Conservation (phyloP, 2,888 invertebrate genomes). For the Agrochola macilenta region DNA sequence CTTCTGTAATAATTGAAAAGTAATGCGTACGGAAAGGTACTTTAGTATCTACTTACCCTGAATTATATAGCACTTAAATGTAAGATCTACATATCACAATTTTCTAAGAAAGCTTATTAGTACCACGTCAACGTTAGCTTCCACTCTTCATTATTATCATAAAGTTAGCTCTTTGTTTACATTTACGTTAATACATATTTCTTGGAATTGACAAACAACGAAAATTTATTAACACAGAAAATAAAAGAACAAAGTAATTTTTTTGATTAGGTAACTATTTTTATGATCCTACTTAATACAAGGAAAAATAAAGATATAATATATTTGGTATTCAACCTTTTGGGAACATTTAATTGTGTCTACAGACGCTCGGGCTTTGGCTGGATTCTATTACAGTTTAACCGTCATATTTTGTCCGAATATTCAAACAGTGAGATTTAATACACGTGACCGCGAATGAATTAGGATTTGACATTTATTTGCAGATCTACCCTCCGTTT, state of each 20-base stretch:
- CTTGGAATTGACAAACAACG: constrained; percentile 12
- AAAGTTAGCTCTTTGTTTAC: constrained; percentile 14
- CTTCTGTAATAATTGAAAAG: not conserved
- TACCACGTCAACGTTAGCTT: not conserved
- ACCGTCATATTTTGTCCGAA: constrained; percentile 41
- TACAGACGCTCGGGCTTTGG: constrained; percentile 20
- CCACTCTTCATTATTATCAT: constrained; percentile 8
- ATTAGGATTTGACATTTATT: constrained; percentile 64
- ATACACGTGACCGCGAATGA: constrained; percentile 60
- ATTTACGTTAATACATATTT: not conserved
- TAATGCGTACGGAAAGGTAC: not conserved
- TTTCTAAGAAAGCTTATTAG: not conserved
- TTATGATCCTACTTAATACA: constrained; percentile 5
- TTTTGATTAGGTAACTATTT: constrained; percentile 6
- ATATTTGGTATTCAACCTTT: constrained; percentile 32
- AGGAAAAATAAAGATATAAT: constrained; percentile 15
- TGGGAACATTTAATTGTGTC: constrained; percentile 32
- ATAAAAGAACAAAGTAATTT: not conserved
- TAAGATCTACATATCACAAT: not conserved
- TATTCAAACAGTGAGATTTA: constrained; percentile 45
- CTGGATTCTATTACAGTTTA: constrained; percentile 16
- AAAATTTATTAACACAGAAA: constrained; percentile 1
- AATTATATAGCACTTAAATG: constrained; percentile 2
- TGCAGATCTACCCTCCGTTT: constrained; percentile 37
- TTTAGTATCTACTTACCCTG: not conserved